These are phyloP conservation scores for Triplophysa dalaica DNA, from an alignment of 2,113 vertebrate species.

Conservation along the genomic window DNA sequence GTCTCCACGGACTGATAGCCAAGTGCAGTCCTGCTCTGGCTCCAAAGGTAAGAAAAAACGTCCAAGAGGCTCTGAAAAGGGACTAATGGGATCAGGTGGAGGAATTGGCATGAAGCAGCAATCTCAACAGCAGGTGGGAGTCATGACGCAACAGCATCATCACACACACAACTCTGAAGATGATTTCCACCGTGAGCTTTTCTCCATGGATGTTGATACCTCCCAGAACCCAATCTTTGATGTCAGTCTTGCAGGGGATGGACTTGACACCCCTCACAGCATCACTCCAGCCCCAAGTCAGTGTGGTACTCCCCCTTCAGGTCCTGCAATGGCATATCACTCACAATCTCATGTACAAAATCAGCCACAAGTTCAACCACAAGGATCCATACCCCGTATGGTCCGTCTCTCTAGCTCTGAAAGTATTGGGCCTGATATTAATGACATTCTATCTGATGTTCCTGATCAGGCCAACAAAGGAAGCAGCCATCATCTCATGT, in stretches of 20 bases:
- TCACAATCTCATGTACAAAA: conserved; percentile 70
- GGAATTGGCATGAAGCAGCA: conserved; percentile 65
- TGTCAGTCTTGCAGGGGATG: conserved; percentile 89
- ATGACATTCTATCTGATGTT: conserved; percentile 94
- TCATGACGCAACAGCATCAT: conserved; percentile 67
- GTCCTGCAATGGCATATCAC: conserved; percentile 70
- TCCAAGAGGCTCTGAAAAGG: conserved; percentile 82
- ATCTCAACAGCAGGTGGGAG: conserved; percentile 48
- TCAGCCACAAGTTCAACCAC: conserved; percentile 68
- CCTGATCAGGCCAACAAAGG: conserved; percentile 92
- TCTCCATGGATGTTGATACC: conserved; percentile 95
- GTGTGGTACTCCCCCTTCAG: conserved; percentile 91
- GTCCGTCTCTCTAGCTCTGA: conserved; percentile 94
- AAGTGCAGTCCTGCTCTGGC: conserved; percentile 65
- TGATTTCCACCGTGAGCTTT: conserved; percentile 96
- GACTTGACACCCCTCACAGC: conserved; percentile 91
- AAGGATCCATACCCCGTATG: conserved; percentile 83
- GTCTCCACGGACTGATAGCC: conserved; percentile 84
- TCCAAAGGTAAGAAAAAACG: conserved; percentile 94
- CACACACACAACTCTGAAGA: conserved; percentile 85
- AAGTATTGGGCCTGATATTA: conserved; percentile 93
- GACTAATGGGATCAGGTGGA: conserved; percentile 50
- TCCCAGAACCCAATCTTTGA: conserved; percentile 97
- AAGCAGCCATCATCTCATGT: conserved; percentile 69
- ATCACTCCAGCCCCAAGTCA: conserved; percentile 97